Conservation (phyloP, 2,888 invertebrate genomes). For the Tenthredo amoena region DNA sequence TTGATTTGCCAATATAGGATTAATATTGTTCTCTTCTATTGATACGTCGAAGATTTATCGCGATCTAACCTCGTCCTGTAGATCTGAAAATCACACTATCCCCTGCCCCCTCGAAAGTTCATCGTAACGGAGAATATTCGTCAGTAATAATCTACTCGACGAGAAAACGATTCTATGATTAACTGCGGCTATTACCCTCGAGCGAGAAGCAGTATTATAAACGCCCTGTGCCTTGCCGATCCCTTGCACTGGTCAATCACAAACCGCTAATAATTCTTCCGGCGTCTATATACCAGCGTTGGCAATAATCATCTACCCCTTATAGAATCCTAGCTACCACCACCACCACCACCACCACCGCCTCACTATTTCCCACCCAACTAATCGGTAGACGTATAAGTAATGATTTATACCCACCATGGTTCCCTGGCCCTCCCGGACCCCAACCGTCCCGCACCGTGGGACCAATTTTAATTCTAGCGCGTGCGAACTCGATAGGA, state of each 20-base stretch:
- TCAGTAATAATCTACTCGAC: constrained; percentile 37
- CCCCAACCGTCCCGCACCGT: constrained; percentile 45
- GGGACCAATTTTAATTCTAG: constrained; percentile 52
- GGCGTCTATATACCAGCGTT: neutral
- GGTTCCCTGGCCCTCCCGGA: constrained; percentile 39
- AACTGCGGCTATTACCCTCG: constrained; percentile 38
- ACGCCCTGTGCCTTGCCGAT: neutral
- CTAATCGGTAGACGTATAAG: constrained; percentile 74
- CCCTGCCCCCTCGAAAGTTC: constrained; percentile 20
- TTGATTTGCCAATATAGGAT: neutral
- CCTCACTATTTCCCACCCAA: constrained; percentile 68
- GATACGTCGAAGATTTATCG: neutral
- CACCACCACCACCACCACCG: constrained; percentile 55
- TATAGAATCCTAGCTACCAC: constrained; percentile 18
- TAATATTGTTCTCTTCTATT: neutral
- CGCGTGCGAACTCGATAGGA: constrained; percentile 48
- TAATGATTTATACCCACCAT: constrained; percentile 74
- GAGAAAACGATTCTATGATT: constrained; percentile 44
- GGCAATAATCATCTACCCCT: constrained; percentile 38
- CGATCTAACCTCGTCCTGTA: neutral
- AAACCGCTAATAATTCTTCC: constrained; percentile 35
- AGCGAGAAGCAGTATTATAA: neutral
- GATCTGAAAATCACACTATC: neutral
- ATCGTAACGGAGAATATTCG: constrained; percentile 13
- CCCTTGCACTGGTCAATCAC: constrained; percentile 23